Conservation (phyloP, 2,113 vertebrate genomes). For the Bufo bufo region DNA sequence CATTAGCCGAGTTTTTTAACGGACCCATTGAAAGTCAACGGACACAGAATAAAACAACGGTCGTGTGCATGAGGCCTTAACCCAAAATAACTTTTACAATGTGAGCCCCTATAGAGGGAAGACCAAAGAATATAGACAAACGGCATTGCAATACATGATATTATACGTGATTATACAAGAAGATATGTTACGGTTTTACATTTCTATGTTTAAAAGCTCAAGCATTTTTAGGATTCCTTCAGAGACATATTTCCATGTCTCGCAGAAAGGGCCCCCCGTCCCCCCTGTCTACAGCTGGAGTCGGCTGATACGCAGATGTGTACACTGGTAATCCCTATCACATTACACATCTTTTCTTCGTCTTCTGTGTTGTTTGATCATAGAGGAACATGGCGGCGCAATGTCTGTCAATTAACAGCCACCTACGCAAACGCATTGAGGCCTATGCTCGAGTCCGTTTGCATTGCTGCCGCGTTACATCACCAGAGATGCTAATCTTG, state of each 20-base stretch:
- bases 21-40: too few relatives aligned
- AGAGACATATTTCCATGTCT: background rate
- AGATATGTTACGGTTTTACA: background rate
- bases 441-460: background rate
- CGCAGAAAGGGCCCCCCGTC: background rate
- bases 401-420: background rate
- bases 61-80: too few relatives aligned
- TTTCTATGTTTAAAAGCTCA: background rate
- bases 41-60: too few relatives aligned
- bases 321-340: slow-evolving; percentile 14
- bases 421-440: background rate
- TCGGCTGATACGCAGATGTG: background rate
- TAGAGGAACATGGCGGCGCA: slow-evolving; percentile 22
- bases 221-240: background rate
- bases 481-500: background rate
- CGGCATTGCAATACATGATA: too few relatives aligned
- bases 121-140: background rate
- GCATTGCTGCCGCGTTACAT: slow-evolving; percentile 11
- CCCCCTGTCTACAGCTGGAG: background rate
- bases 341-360: background rate
- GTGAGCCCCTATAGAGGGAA: background rate
- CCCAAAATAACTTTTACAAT: too few relatives aligned
- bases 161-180: too few relatives aligned
- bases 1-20: too few relatives aligned
- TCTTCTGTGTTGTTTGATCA: background rate